Conservation (phyloP, 1,140 invertebrate genomes). For the Drosophila leontia region DNA sequence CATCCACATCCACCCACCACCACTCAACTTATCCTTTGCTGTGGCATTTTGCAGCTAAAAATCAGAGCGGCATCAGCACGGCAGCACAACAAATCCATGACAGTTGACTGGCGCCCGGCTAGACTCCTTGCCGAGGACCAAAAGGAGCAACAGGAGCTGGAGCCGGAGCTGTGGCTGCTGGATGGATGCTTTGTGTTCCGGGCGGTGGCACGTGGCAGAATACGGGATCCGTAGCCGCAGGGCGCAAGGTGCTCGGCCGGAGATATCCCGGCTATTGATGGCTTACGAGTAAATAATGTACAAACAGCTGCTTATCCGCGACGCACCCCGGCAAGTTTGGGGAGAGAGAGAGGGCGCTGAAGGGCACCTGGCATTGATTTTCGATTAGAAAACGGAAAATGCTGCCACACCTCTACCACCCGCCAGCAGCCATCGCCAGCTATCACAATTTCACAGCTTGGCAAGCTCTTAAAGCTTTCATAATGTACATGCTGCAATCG, state of each 20-base stretch:
- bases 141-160: constrained; percentile 30
- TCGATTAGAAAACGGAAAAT: constrained; percentile 72
- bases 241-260: constrained; percentile 11
- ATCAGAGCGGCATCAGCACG: constrained; percentile 57
- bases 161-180: constrained; percentile 6
- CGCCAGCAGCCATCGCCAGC: constrained; percentile 3
- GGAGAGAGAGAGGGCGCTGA: not conserved
- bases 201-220: constrained; percentile 41
- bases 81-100: constrained; percentile 77
- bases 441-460: constrained; percentile 60
- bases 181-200: constrained; percentile 53
- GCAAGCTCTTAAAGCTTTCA: constrained; percentile 53
- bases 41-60: constrained; percentile 80
- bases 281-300: constrained; percentile 83
- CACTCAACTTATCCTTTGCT: constrained; percentile 65
- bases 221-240: constrained; percentile 44
- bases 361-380: constrained; percentile 73
- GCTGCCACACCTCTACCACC: not conserved
- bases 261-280: constrained; percentile 70
- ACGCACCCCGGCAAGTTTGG: constrained; percentile 11
- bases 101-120: constrained; percentile 68
- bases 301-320: constrained; percentile 80
- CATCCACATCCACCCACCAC: constrained; percentile 22
- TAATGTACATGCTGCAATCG: constrained; percentile 54
- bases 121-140: constrained; percentile 12